Percentiles rank a stretch among this genome's conserved stretches.
Conservation (phyloP, 2,888 invertebrate genomes). For the Julus scanicus region DNA sequence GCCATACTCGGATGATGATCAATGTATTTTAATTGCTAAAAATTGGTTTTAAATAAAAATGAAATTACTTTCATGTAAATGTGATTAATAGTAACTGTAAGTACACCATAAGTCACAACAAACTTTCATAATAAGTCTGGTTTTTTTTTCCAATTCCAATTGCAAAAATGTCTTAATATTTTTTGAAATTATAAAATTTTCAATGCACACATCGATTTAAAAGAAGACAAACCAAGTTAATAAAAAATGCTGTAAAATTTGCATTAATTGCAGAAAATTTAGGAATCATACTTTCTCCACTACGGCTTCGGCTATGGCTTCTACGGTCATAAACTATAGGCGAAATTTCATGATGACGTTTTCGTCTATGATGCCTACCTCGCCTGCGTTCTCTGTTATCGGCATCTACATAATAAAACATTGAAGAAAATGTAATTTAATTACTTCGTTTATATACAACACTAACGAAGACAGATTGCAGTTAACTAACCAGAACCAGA, state of each 20-base stretch:
- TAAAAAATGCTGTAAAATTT: neutral
- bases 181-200: too few relatives aligned
- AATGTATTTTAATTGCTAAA: too few relatives aligned
- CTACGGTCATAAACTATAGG: conserved; percentile 59
- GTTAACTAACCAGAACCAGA: conserved; percentile 54
- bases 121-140: too few relatives aligned
- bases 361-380: conserved; percentile 49
- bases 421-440: neutral
- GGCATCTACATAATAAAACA: conserved; percentile 4
- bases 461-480: neutral
- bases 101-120: too few relatives aligned
- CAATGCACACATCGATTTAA: neutral
- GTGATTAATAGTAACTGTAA: neutral
- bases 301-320: conserved; percentile 57
- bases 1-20: too few relatives aligned
- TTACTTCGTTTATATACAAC: neutral
- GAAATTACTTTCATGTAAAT: neutral
- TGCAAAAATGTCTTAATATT: too few relatives aligned
- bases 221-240: neutral
- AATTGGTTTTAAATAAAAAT: too few relatives aligned
- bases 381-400: conserved; percentile 31
- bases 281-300: conserved; percentile 57
- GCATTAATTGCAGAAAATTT: neutral
- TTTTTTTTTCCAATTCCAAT: too few relatives aligned
- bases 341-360: conserved; percentile 57